These are phyloP conservation scores for Numenius phaeopus DNA, from an alignment of 2,797 vertebrate genomes.

Conservation along the genomic window DNA sequence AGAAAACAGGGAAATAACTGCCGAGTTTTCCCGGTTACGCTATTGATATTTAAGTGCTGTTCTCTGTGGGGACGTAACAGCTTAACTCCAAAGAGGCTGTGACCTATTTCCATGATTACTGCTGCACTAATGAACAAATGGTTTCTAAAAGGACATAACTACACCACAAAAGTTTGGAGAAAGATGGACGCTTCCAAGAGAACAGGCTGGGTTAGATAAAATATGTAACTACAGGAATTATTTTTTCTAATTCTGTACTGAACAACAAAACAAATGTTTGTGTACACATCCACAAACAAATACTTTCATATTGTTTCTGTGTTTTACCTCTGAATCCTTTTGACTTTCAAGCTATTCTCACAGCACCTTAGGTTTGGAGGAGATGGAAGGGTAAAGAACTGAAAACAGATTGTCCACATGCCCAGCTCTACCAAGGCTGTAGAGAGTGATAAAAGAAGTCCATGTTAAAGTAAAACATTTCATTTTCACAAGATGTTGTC, in stretches of 20 bases:
- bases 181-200: neutral
- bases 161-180: neutral
- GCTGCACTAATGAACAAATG: conserved; percentile 69
- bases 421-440: neutral
- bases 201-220: neutral
- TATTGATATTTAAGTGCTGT: conserved; percentile 79
- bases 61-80: conserved; percentile 64
- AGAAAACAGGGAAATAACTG: conserved; percentile 79
- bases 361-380: neutral
- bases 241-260: neutral
- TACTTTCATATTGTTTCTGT: neutral
- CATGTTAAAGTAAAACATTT: neutral
- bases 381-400: neutral
- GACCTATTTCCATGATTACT: conserved; percentile 78
- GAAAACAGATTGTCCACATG: neutral
- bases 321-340: neutral
- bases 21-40: conserved; percentile 76
- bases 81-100: conserved; percentile 70
- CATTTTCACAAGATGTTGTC: neutral
- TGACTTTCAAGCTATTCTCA: neutral
- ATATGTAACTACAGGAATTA: neutral
- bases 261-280: neutral
- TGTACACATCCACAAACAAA: neutral
- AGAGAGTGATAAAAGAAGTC: neutral
- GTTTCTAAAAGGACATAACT: conserved; percentile 8